Conservation (phyloP, 2,797 vertebrate genomes). For the Enteromius afrohamiltoni region DNA sequence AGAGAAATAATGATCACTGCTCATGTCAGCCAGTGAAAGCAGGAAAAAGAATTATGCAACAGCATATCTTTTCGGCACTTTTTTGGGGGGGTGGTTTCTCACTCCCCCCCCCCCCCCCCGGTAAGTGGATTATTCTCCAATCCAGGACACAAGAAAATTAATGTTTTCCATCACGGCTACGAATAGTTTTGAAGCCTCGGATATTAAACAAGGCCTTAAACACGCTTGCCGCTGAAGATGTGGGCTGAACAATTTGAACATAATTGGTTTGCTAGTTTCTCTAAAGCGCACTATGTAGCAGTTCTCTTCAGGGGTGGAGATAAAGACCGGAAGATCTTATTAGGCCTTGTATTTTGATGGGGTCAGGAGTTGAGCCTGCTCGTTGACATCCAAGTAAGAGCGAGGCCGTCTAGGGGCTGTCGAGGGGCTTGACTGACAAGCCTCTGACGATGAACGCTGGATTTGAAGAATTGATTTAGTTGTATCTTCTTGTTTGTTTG, state of each 20-base stretch:
- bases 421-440: constrained; percentile 54
- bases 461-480: constrained; percentile 57
- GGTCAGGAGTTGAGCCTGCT: constrained; percentile 31
- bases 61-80: constrained; percentile 55
- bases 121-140: constrained; percentile 61
- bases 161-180: constrained; percentile 57
- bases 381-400: constrained; percentile 52
- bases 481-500: constrained; percentile 59
- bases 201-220: constrained; percentile 67
- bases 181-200: constrained; percentile 70
- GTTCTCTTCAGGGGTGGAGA: constrained; percentile 14
- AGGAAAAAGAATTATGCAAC: constrained; percentile 63
- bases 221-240: constrained; percentile 68
- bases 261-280: constrained; percentile 72
- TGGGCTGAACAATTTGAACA: constrained; percentile 77
- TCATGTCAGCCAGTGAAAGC: constrained; percentile 58
- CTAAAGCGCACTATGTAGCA: constrained; percentile 26
- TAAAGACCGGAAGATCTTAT: constrained; percentile 37
- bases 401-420: constrained; percentile 35
- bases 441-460: constrained; percentile 48
- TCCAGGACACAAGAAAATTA: constrained; percentile 61
- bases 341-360: constrained; percentile 21
- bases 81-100: constrained; percentile 30
- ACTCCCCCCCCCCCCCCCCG: too few species aligned
- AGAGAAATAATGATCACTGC: constrained; percentile 63